Evolutionary conservation across 92 coral and sea anemone species (phyloP).

Genomic region (Chrysogorgia sp.): DNA sequence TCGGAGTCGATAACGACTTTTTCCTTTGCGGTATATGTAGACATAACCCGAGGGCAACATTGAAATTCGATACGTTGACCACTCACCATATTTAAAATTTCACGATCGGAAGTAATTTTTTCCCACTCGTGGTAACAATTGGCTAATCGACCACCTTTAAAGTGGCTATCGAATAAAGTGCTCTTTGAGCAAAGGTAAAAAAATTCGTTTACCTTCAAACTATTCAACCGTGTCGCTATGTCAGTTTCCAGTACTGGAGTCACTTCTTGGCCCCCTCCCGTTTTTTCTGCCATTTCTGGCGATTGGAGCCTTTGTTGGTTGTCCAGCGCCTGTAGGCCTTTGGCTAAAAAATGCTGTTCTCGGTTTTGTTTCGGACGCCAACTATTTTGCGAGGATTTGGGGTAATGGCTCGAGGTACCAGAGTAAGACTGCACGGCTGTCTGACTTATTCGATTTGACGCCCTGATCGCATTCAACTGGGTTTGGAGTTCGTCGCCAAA

Average conservation of each 20-base stretch:
- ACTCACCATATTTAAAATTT: constrained; percentile 12
- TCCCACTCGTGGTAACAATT: constrained; percentile 20
- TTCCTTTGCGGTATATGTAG: neutral
- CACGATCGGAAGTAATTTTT: constrained; percentile 18
- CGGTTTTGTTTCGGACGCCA: constrained; percentile 12
- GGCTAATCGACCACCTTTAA: too few species aligned
- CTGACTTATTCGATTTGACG: constrained; percentile 39
- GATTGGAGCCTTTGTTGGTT: constrained; percentile 6
- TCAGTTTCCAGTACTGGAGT: neutral
- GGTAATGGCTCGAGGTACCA: neutral
- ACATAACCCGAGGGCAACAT: neutral
- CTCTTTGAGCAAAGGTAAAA: constrained; percentile 1
- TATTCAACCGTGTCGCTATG: neutral
- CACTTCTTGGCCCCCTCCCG: constrained; percentile 20
- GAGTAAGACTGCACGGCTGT: neutral
- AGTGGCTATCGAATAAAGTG: neutral
- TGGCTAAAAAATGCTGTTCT: constrained; percentile 34
- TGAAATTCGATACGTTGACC: constrained; percentile 13
- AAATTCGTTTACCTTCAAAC: constrained; percentile 9
- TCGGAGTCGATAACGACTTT: neutral
- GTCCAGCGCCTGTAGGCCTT: constrained; percentile 24
- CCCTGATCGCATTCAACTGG: constrained; percentile 11
- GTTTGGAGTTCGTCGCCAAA: constrained; percentile 26
- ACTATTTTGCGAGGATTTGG: neutral
- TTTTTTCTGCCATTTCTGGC: neutral